phyloP scores from a whole-genome alignment of 2,113 vertebrate genomes.

The Paramormyrops kingsleyae region DNA sequence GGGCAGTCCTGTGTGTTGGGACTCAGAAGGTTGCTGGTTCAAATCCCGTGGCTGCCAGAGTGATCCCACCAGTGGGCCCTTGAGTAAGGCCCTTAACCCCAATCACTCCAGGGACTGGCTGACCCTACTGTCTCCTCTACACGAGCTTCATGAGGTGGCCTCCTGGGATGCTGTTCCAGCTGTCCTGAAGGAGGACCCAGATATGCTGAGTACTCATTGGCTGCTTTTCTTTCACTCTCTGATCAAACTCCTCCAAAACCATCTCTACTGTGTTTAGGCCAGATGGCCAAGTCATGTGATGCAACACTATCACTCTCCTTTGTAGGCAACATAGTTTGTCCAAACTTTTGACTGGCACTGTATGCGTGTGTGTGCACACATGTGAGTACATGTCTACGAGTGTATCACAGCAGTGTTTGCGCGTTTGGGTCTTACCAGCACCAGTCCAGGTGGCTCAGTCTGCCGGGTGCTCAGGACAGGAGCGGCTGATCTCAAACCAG shows the following conservation, averaged over 20 bases:
- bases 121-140: neutral
- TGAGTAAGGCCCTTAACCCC: neutral
- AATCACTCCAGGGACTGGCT: neutral
- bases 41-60: too few species aligned
- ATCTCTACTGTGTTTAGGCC: neutral
- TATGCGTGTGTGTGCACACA: neutral
- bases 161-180: neutral
- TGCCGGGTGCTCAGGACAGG: slow-evolving; percentile 95
- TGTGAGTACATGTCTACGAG: neutral
- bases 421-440: neutral
- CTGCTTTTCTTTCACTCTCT: too few species aligned
- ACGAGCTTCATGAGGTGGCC: neutral
- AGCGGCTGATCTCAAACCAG: slow-evolving; percentile 99
- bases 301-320: neutral
- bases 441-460: slow-evolving; percentile 68
- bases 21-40: too few species aligned
- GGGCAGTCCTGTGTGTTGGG: neutral
- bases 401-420: neutral
- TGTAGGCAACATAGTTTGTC: neutral
- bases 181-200: neutral
- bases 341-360: neutral
- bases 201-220: neutral
- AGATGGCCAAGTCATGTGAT: neutral
- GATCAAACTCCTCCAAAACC: too few species aligned
- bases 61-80: neutral